Conservation (phyloP, 2,797 vertebrate species). For the Neomorphus geoffroyi region DNA sequence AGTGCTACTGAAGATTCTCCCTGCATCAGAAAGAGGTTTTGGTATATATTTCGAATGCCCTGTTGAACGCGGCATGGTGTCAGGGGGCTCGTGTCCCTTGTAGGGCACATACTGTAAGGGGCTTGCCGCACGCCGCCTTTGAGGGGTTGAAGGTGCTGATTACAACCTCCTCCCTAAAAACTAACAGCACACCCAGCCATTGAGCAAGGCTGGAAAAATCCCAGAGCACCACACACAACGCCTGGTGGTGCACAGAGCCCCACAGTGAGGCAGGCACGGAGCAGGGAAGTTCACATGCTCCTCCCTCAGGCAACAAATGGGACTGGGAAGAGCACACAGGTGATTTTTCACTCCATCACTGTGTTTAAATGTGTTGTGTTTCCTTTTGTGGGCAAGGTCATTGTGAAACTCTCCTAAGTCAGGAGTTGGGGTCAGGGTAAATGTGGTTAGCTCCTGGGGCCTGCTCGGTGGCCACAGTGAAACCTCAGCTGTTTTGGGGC, state of each 20-base stretch:
- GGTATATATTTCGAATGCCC: not conserved
- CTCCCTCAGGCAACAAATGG: not conserved
- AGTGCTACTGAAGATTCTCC: not conserved
- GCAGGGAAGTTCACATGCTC: not conserved
- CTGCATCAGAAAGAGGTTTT: not conserved
- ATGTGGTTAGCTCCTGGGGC: not conserved
- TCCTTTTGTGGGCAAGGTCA: not conserved
- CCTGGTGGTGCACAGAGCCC: not conserved
- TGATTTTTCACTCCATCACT: not conserved
- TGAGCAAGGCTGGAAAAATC: not conserved
- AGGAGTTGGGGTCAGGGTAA: not conserved
- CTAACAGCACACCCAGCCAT: not conserved
- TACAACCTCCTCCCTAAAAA: not conserved
- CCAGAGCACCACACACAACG: accelerated
- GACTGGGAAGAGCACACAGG: not conserved
- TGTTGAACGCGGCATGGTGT: not conserved
- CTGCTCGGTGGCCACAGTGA: not conserved
- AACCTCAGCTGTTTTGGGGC: accelerated
- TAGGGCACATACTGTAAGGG: not conserved
- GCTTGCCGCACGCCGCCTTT: not conserved
- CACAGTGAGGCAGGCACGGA: accelerated
- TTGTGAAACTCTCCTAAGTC: not conserved
- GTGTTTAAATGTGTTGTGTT: not conserved
- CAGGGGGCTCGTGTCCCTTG: accelerated
- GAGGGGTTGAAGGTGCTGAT: not conserved